phyloP scores from a whole-genome alignment of 2,797 vertebrate species.

The Chanos chanos region DNA sequence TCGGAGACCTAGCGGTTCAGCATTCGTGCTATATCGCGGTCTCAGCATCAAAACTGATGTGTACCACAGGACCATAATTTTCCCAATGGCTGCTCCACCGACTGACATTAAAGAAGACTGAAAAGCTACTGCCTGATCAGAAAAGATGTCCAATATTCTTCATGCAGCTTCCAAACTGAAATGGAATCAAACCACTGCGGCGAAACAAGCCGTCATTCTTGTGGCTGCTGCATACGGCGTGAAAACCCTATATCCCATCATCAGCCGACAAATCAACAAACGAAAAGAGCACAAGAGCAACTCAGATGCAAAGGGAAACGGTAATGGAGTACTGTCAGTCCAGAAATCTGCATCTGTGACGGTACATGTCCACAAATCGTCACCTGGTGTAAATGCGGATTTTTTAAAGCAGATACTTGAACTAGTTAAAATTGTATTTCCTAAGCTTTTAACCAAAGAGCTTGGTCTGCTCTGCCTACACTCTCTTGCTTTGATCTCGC shows the following conservation, averaged over 20 bases:
- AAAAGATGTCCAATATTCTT: slow-evolving; percentile 78
- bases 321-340: slow-evolving; percentile 58
- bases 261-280: slow-evolving; percentile 68
- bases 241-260: slow-evolving; percentile 79
- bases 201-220: slow-evolving; percentile 80
- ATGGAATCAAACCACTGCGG: slow-evolving; percentile 78
- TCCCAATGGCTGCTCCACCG: slow-evolving; percentile 53
- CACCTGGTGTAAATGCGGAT: slow-evolving; percentile 81
- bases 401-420: slow-evolving; percentile 87
- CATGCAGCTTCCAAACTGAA: slow-evolving; percentile 74
- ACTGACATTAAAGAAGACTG: background rate
- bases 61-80: background rate
- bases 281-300: slow-evolving; percentile 25
- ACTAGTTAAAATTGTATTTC: slow-evolving; percentile 88
- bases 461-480: slow-evolving; percentile 87
- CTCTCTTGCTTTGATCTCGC: slow-evolving; percentile 86
- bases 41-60: slow-evolving; percentile 14
- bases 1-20: slow-evolving; percentile 57
- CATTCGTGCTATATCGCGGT: slow-evolving; percentile 29
- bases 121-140: background rate
- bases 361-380: slow-evolving; percentile 42
- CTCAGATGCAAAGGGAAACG: slow-evolving; percentile 34
- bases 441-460: slow-evolving; percentile 81
- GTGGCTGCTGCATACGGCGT: slow-evolving; percentile 85
- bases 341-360: slow-evolving; percentile 30